Percentiles rank a stretch among this genome's conserved stretches.
phyloP scores from a whole-genome alignment of 1,140 invertebrate species.

The Lepidurus couesii region DNA sequence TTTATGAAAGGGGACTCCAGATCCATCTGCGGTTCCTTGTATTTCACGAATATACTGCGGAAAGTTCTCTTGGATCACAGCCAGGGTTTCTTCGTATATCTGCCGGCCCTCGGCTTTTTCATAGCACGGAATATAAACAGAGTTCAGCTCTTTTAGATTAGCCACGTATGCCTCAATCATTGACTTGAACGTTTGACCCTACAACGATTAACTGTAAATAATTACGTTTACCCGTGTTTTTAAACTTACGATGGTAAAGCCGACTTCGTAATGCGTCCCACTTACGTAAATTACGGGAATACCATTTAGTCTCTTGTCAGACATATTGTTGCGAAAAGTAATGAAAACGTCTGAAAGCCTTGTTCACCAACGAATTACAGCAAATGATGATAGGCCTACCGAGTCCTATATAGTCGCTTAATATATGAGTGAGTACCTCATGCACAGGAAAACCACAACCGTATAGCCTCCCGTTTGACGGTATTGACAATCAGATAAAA shows the following conservation, averaged over 20 bases:
- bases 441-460: no score
- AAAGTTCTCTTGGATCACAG: constrained; percentile 58
- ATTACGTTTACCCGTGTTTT: constrained; percentile 31
- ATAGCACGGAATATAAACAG: constrained; percentile 63
- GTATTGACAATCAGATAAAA: no score
- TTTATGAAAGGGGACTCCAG: constrained; percentile 72
- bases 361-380: background rate
- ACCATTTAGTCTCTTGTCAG: constrained; percentile 50
- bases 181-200: constrained; percentile 69
- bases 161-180: constrained; percentile 65
- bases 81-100: constrained; percentile 67
- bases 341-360: background rate
- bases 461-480: no score
- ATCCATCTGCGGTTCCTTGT: constrained; percentile 75
- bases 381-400: background rate
- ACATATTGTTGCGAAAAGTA: constrained; percentile 1
- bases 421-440: no score
- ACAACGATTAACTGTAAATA: constrained; percentile 40
- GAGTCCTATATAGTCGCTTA: no score
- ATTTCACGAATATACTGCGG: constrained; percentile 76
- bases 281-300: constrained; percentile 68
- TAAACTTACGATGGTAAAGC: constrained; percentile 70
- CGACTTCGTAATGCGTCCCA: constrained; percentile 77
- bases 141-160: constrained; percentile 56
- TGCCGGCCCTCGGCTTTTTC: constrained; percentile 58